Conservation (phyloP, 1,140 invertebrate species). For the Drosophila nasuta region DNA sequence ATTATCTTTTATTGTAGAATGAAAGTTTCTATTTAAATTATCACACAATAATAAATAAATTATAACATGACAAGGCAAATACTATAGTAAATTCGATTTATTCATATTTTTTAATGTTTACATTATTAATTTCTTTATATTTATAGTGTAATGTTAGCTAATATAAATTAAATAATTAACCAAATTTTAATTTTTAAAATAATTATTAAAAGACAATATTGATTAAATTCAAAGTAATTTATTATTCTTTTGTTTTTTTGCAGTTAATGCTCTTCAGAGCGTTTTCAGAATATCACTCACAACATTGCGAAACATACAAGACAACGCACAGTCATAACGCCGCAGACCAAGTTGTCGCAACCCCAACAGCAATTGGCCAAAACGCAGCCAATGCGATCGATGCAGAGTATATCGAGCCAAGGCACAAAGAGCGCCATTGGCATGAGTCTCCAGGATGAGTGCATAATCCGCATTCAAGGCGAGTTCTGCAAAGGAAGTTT, state of each 20-base stretch:
- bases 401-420: constrained; percentile 76
- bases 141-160: too few relatives aligned
- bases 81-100: too few relatives aligned
- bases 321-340: constrained; percentile 69
- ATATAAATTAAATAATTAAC: neutral
- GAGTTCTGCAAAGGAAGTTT: constrained; percentile 59
- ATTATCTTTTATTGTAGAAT: too few relatives aligned
- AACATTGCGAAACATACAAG: constrained; percentile 72
- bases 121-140: too few relatives aligned
- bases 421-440: constrained; percentile 73
- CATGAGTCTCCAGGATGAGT: constrained; percentile 60
- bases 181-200: neutral
- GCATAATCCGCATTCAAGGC: constrained; percentile 64
- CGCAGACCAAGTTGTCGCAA: constrained; percentile 72
- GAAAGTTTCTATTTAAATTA: too few relatives aligned
- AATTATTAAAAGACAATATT: too few relatives aligned
- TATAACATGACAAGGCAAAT: too few relatives aligned
- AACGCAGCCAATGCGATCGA: constrained; percentile 73
- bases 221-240: neutral
- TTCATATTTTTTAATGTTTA: too few relatives aligned
- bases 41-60: too few relatives aligned
- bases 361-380: constrained; percentile 75
- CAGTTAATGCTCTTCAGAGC: constrained; percentile 29
- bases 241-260: constrained; percentile 2
- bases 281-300: constrained; percentile 76